Evolutionary conservation across 2,113 vertebrate genomes (phyloP).

Genomic region (Balaeniceps rex): DNA sequence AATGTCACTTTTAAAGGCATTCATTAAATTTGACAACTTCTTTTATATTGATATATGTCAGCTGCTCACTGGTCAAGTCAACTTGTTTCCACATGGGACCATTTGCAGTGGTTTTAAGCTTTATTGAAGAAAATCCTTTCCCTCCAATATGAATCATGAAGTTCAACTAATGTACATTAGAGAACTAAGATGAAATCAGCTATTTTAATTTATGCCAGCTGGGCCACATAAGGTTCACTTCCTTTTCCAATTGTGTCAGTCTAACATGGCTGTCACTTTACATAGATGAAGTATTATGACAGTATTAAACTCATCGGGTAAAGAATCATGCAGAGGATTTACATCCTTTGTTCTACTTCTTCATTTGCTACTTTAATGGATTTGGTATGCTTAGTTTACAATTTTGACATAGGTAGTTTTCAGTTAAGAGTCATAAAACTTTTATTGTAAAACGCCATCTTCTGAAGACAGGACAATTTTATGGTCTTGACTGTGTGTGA

Average conservation of each 20-base stretch:
- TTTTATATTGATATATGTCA: background rate
- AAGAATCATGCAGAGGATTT: background rate
- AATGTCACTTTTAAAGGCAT: background rate
- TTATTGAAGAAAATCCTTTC: background rate
- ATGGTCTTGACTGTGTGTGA: background rate
- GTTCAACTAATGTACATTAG: background rate
- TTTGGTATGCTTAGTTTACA: background rate
- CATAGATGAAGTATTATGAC: background rate
- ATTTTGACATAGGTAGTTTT: background rate
- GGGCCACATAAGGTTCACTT: background rate
- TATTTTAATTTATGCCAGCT: background rate
- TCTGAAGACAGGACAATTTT: background rate
- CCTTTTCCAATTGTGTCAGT: background rate
- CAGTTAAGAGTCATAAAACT: background rate
- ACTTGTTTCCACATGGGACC: background rate
- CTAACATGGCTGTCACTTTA: background rate
- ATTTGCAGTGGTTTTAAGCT: background rate
- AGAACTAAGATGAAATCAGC: background rate
- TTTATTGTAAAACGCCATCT: background rate
- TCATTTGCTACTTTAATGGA: background rate
- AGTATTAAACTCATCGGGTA: background rate
- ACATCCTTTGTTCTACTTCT: background rate
- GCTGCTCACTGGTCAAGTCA: background rate
- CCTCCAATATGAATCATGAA: background rate
- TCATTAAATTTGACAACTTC: background rate